Evolutionary conservation across 2,113 vertebrate genomes (phyloP), one percentile per base, ranked within the genome.

Genomic region (Megaceryle torquata): DNA sequence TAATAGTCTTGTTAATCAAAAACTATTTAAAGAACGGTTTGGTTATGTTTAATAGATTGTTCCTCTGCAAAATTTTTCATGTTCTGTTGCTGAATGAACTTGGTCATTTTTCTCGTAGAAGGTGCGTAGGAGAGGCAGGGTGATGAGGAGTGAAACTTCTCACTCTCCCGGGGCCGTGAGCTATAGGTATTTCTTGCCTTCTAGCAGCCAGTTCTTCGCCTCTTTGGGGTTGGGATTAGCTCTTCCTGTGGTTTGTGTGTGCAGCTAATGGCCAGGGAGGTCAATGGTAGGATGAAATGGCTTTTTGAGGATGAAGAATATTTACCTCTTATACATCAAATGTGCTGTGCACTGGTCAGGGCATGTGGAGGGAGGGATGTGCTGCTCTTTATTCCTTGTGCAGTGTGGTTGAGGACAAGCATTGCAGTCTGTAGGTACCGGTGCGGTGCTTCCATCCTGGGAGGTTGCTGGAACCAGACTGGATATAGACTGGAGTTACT

Each of bases 301-400:
- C 3, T 65, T 57, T 31, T 57, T 76, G 67, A 16, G 46, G n/a
- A 2, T 35, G 48, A 22, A 13, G 48, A 1, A 2, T 14, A 0
- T 74, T 57, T 35, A 7, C 35, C 60, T 74, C 33, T 50, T 53
- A 6, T 5, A 4, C 15, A 1, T 15, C 24, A 11, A 5, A 24
- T 29, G 31, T 12, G 0, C 5, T 4, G 2, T 13, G 35, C 8
- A 13, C 59, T 0, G 3, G 3, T 39, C 14, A 19, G 57, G 51
- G 20, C n/a, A 6, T 0, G 0, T 5, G n/a, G 63, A 31, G 24
- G 46, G 46, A 8, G 3, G 0, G 1, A 9, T 31, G 31, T 20
- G 11, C 5, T 91, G 37, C 44, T n/a, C 50, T 17, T 29, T 4
- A n/a, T 5, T 5, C 17, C 48, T 43, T 13, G 44, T 24, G 22